Percentiles rank a stretch among this genome's conserved stretches.
Evolutionary conservation across 2,888 invertebrate genomes (phyloP).

Genomic region (Ichneumon xanthorius): DNA sequence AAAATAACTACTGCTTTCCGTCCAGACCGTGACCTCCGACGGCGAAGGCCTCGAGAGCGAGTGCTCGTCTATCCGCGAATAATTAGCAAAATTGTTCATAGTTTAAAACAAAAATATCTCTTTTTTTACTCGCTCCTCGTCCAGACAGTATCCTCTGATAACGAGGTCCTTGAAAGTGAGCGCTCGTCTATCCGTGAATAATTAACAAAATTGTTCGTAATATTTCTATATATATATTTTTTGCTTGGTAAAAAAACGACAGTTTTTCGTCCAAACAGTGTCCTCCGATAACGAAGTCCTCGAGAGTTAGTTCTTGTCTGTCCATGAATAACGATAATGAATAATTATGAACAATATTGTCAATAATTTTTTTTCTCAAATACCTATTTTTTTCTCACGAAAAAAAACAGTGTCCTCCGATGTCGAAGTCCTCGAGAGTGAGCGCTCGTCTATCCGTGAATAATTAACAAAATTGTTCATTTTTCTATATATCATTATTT

Average conservation of each 20-base stretch:
- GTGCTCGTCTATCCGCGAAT: constrained; percentile 55
- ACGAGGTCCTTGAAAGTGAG: constrained; percentile 62
- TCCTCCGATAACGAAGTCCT: constrained; percentile 59
- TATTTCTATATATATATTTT: too few species aligned
- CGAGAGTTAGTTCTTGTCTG: constrained; percentile 55
- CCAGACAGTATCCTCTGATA: constrained; percentile 48
- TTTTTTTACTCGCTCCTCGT: background rate
- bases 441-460: constrained; percentile 54
- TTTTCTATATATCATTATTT: too few species aligned
- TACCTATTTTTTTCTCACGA: background rate
- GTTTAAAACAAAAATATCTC: too few species aligned
- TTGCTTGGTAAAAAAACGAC: too few species aligned
- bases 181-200: constrained; percentile 57
- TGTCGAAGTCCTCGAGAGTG: constrained; percentile 64
- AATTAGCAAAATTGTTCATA: background rate
- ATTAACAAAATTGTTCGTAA: too few species aligned
- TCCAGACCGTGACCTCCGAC: constrained; percentile 39
- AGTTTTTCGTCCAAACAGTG: constrained; percentile 36
- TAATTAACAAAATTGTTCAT: background rate
- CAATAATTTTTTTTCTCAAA: too few species aligned
- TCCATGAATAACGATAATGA: constrained; percentile 54
- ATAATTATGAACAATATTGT: background rate
- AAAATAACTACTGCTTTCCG: constrained; percentile 9
- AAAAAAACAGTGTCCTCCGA: constrained; percentile 33
- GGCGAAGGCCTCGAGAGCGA: constrained; percentile 60